A percentile compares a stretch with the other conserved stretches of the same genome.
These are phyloP conservation scores for Collichthys lucidus DNA, from an alignment of 2,113 vertebrate genomes.

Conservation along the genomic window DNA sequence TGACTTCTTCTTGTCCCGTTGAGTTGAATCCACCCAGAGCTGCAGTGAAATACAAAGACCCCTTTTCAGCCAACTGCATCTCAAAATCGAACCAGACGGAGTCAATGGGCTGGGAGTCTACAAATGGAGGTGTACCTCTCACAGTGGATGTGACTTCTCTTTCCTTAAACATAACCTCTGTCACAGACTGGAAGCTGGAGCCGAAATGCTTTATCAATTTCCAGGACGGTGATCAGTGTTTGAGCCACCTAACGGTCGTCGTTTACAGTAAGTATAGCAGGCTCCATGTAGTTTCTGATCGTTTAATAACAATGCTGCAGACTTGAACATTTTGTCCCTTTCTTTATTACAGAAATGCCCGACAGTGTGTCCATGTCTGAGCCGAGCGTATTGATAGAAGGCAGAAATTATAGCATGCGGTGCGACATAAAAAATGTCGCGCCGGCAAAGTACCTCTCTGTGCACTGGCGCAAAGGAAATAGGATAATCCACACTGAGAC, in stretches of 20 bases:
- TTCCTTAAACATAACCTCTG: background rate
- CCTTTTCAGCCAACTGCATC: slow-evolving; percentile 63
- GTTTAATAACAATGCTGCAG: background rate
- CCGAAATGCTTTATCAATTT: slow-evolving; percentile 41
- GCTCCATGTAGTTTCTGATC: background rate
- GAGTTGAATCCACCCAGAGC: background rate
- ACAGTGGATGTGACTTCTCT: rapidly evolving
- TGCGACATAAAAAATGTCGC: slow-evolving; percentile 67
- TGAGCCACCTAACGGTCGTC: rapidly evolving
- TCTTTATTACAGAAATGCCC: slow-evolving; percentile 65
- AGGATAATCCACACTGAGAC: rapidly evolving
- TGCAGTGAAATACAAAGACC: slow-evolving; percentile 55
- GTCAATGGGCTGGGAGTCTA: slow-evolving; percentile 67
- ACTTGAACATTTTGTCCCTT: background rate
- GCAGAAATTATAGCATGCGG: background rate
- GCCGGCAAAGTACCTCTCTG: slow-evolving; percentile 47
- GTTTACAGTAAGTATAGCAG: slow-evolving; percentile 75
- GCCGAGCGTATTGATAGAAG: background rate
- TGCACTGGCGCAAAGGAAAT: slow-evolving; percentile 59
- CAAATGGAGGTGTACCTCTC: rapidly evolving
- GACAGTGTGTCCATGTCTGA: slow-evolving; percentile 51
- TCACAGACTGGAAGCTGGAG: rapidly evolving
- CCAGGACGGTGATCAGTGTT: rapidly evolving
- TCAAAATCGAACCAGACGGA: rapidly evolving
- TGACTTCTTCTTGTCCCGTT: slow-evolving; percentile 2